Base-by-base conservation (phyloP, 2,797 vertebrate genomes). In the Cetoscarus ocellatus region DNA sequence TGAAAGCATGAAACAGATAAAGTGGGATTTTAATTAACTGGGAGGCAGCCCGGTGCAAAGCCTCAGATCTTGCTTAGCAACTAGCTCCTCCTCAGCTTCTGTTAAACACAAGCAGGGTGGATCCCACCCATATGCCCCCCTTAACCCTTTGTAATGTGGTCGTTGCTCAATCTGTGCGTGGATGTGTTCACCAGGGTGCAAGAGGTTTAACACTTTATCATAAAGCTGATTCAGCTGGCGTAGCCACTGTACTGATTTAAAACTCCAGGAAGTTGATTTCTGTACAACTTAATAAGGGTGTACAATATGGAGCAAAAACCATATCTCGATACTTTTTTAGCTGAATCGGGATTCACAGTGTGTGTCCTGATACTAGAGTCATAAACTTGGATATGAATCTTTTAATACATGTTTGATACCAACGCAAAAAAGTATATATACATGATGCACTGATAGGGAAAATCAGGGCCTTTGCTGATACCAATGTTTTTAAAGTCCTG, bases 1-100 rank as follows among this genome's bases (percentile, higher is more conserved):
- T 93, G 91, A 94, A 93, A 92, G 91, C 87, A 84, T 89, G 86
- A 90, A 91, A 89, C 76, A 75, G 86, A 91, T 93, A 92, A 94
- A 87, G 87, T 81, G 86, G 79, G 81, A 75, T 92, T 93, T 93
- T 93, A 91, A 94, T 93, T 91, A 93, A 92, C 87, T 91, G 77
- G 85, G 88, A 88, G 84, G 84, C 80, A 75, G 81, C 79, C 61
- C 64, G 19, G 61, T 75, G 87, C 88, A 91, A 92, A 93, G 86
- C 85, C 43, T 77, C 8, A 51, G 76, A 77, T 89, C 82, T 90
- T 85, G 86, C 91, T 86, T 89, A 89, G 92, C 91, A 93, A 92
- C 88, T 79, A 73, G 86, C 86, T 83, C 84, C 88, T 88, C 85
- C 89, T 91, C 75, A 75, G 84, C 86, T 85, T 90, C 88, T 90